phyloP scores from a whole-genome alignment of 2,113 vertebrate genomes.

The Semicossyphus pulcher region DNA sequence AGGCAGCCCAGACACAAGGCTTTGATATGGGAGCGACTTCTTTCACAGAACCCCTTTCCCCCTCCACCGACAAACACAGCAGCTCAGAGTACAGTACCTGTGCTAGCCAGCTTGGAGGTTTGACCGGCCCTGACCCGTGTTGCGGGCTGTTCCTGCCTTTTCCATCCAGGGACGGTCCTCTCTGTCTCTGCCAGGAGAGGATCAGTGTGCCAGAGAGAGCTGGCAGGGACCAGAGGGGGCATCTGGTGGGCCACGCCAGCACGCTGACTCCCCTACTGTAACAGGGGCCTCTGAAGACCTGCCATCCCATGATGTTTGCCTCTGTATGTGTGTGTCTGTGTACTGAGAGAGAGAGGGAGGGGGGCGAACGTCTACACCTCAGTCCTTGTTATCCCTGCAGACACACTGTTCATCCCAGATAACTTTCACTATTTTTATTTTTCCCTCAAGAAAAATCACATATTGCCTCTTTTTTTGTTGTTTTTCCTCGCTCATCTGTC shows the following conservation, averaged over 20 bases:
- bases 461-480: conserved; percentile 34
- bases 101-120: conserved; percentile 39
- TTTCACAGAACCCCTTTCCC: neutral
- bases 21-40: conserved; percentile 65
- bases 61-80: neutral
- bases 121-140: conserved; percentile 54
- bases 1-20: conserved; percentile 36
- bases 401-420: conserved; percentile 30
- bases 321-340: conserved; percentile 51
- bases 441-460: conserved; percentile 43
- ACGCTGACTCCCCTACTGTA: conserved; percentile 60
- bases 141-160: conserved; percentile 49
- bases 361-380: conserved; percentile 5
- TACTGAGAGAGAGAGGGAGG: neutral
- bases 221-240: conserved; percentile 58
- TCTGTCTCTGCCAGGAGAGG: conserved; percentile 64
- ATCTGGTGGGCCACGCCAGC: conserved; percentile 56
- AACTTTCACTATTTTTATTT: conserved; percentile 45
- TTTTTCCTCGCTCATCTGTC: conserved; percentile 57
- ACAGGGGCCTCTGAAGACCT: conserved; percentile 64
- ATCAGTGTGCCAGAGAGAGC: conserved; percentile 59
- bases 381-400: conserved; percentile 23
- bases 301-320: conserved; percentile 65
- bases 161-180: conserved; percentile 64
- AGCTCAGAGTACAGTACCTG: conserved; percentile 42